These are phyloP conservation scores for Carassius gibelio DNA, from an alignment of 2,113 vertebrate genomes.

Conservation along the genomic window DNA sequence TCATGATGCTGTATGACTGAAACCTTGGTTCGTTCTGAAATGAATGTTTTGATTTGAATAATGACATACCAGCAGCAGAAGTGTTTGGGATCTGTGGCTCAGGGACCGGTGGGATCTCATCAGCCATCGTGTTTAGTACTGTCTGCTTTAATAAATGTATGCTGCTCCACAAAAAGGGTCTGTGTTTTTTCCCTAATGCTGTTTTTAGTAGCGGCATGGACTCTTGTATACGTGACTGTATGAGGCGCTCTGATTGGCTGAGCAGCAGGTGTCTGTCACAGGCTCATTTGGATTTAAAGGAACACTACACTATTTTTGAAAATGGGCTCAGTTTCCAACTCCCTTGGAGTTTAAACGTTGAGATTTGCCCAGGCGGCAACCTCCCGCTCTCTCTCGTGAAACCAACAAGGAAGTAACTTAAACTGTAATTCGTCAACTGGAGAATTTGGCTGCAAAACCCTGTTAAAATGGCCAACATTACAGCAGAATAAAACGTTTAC, in stretches of 20 bases:
- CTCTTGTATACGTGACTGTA: background rate
- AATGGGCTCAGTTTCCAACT: too few relatives aligned
- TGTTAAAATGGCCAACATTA: too few relatives aligned
- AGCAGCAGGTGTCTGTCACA: conserved; percentile 39
- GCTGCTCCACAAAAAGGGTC: too few relatives aligned
- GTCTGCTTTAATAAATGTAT: background rate
- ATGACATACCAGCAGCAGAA: conserved; percentile 65
- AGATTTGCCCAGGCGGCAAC: too few relatives aligned
- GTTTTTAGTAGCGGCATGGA: background rate
- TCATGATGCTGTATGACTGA: background rate
- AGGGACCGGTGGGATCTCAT: conserved; percentile 53
- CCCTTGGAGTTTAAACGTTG: too few relatives aligned
- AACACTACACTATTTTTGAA: too few relatives aligned
- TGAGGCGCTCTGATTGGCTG: conserved; percentile 46
- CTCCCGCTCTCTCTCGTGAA: too few relatives aligned
- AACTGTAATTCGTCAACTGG: too few relatives aligned
- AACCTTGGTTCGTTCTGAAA: background rate
- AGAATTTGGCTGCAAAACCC: too few relatives aligned
- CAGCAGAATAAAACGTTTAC: too few relatives aligned
- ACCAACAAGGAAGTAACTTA: too few relatives aligned
- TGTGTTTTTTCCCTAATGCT: background rate
- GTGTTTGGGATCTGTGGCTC: conserved; percentile 57
- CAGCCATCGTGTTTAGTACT: conserved; percentile 66
- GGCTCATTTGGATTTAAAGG: background rate
- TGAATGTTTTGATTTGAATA: background rate